Base-by-base conservation (phyloP, 2,888 invertebrate genomes). In the Caenorhabditis japonica region DNA sequence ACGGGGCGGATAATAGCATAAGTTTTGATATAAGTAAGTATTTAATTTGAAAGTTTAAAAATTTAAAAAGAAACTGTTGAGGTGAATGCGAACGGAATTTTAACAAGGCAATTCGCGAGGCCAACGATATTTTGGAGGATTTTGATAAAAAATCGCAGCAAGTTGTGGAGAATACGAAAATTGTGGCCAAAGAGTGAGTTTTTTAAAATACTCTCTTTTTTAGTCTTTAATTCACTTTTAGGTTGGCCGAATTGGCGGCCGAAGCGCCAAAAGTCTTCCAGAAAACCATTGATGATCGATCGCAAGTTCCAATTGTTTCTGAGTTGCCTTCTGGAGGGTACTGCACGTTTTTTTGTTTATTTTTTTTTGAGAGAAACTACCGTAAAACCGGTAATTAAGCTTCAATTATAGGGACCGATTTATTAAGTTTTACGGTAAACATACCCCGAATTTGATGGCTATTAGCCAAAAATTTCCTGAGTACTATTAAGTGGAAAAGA, bases 261-360 rank as follows among this genome's bases (percentile, higher is more conserved):
- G 41, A 55, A 0, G 70, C 60, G n/a, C 60, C 61, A n/a, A 49
- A 55, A 25, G 61, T 60, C 2, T 51, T 66, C 38, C 64, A 72
- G 43, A 75, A 75, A 34, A 75, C 74, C 3, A 75, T 75, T 27
- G 59, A 69, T 19, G 74, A 75, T 49, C 36, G 36, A 21, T 58
- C 59, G 8, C 74, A 75, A 36, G 30, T 69, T 33, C 74, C 74
- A 43, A 38, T 46, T 7, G 34, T 66, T 25, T 59, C 69, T n/a
- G 69, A 69, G 23, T 17, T 75, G 2, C 74, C 74, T 15, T 52
- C 62, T 4, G 69, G 74, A 58, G 74, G 74, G 74, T 74, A n/a
- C n/a, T n/a, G n/a, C n/a, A n/a, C n/a, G n/a, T n/a, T n/a, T n/a
- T n/a, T n/a, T n/a, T n/a, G n/a, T n/a, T n/a, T n/a, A n/a, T n/a